Base-by-base conservation (phyloP, 2,797 vertebrate species). In the Parambassis ranga region DNA sequence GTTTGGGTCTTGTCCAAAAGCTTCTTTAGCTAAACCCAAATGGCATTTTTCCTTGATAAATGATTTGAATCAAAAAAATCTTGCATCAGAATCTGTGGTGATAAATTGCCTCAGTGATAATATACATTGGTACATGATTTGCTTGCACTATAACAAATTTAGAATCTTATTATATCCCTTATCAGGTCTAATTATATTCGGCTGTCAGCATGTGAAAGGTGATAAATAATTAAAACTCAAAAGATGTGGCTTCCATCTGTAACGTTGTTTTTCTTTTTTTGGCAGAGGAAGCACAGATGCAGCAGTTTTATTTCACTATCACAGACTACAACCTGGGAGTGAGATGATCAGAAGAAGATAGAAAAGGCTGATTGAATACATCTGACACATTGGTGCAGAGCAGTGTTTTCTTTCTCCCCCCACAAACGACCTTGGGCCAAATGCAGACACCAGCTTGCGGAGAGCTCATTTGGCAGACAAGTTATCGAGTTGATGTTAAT, bases 1-100 rank as follows among this genome's bases (percentile, higher is more conserved):
- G 16, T 37, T 30, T 37, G 31, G 15, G 47, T 42, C 56, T 28
- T 49, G 39, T 47, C 46, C 41, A 36, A 44, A 19, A 6, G 13
- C 14, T 22, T 20, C 10, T 15, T 49, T 3, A 50, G 11, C 58
- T 18, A 38, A 46, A 27, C 43, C n/a, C n/a, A n/a, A n/a, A n/a
- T n/a, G n/a, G n/a, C n/a, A n/a, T n/a, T n/a, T n/a, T n/a, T n/a
- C n/a, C n/a, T n/a, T n/a, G n/a, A n/a, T n/a, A n/a, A n/a, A n/a
- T n/a, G n/a, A n/a, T n/a, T n/a, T n/a, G n/a, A n/a, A n/a, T n/a
- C n/a, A n/a, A n/a, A n/a, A n/a, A n/a, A n/a, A n/a, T n/a, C n/a
- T n/a, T n/a, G n/a, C n/a, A n/a, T n/a, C n/a, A n/a, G n/a, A n/a
- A n/a, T n/a, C n/a, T n/a, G n/a, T n/a, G n/a, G n/a, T n/a, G n/a